These are phyloP conservation scores for Pandion haliaetus DNA, from an alignment of 2,113 vertebrate species.

Conservation along the genomic window DNA sequence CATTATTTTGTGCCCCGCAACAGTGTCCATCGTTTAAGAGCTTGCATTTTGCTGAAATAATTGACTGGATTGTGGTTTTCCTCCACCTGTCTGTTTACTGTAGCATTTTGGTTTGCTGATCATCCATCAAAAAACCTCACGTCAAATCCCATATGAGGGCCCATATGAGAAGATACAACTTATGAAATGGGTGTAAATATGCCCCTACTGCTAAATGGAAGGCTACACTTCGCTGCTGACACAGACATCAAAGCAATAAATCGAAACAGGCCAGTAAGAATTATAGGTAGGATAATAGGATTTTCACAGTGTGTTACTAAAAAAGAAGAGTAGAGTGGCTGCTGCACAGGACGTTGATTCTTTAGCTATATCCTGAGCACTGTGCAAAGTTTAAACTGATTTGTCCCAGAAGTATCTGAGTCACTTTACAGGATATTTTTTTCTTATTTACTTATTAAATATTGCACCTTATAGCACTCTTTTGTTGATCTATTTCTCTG, in stretches of 20 bases:
- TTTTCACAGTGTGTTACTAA: not conserved
- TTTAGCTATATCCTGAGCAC: not conserved
- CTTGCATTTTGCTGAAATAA: not conserved
- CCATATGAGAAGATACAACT: not conserved
- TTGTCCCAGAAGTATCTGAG: not conserved
- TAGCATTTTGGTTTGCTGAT: not conserved
- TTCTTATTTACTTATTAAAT: conserved; percentile 9
- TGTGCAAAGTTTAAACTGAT: not conserved
- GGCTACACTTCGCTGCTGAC: not conserved
- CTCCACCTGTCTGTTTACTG: not conserved
- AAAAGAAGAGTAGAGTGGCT: not conserved
- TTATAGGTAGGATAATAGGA: not conserved
- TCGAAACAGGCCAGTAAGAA: not conserved
- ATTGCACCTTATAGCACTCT: not conserved
- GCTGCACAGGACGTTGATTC: not conserved
- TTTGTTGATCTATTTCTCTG: not conserved
- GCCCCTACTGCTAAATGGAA: not conserved
- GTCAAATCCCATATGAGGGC: not conserved
- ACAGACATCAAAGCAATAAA: not conserved
- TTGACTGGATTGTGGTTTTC: not conserved
- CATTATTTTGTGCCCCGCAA: not conserved
- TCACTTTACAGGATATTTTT: not conserved
- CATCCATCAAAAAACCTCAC: not conserved
- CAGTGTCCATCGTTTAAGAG: not conserved
- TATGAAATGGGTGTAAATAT: not conserved